A percentile compares a stretch with the other conserved stretches of the same genome.
phyloP scores from a whole-genome alignment of 2,888 invertebrate genomes.

The Heterodera filipjevi region DNA sequence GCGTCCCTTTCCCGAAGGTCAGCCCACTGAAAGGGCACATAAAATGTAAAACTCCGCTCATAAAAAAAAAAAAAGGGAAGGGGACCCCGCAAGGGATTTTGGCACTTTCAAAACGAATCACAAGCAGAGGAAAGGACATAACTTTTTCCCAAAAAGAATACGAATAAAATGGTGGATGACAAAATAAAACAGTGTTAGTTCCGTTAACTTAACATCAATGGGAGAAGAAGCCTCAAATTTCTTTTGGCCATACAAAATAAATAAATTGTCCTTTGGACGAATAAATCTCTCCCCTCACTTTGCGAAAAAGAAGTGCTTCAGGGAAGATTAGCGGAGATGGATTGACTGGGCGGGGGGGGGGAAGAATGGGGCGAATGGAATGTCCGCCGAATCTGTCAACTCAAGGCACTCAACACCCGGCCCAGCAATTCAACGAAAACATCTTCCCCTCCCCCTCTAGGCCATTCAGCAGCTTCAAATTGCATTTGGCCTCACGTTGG shows the following conservation, averaged over 20 bases:
- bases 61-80: not conserved
- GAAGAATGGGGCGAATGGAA: not conserved
- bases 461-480: slow-evolving; percentile 1
- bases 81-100: not conserved
- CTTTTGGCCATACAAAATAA: not conserved
- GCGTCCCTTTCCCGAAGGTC: not conserved
- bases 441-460: not conserved
- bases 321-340: not conserved
- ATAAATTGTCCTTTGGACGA: not conserved
- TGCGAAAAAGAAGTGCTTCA: not conserved
- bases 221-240: not conserved
- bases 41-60: not conserved
- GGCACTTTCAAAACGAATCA: not conserved
- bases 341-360: not conserved
- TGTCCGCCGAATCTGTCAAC: slow-evolving; percentile 17
- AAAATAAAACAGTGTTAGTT: not conserved
- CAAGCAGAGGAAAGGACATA: not conserved
- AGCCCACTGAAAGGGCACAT: not conserved
- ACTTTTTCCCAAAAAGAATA: not conserved
- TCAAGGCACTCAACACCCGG: slow-evolving; percentile 7
- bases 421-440: not conserved
- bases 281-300: not conserved
- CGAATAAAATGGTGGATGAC: no score
- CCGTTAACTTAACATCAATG: not conserved
- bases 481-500: slow-evolving; percentile 4